A percentile compares a stretch with the other conserved stretches of the same genome.
These are phyloP conservation scores for Pristionchus mayeri DNA, from an alignment of 2,888 invertebrate species.

Conservation along the genomic window DNA sequence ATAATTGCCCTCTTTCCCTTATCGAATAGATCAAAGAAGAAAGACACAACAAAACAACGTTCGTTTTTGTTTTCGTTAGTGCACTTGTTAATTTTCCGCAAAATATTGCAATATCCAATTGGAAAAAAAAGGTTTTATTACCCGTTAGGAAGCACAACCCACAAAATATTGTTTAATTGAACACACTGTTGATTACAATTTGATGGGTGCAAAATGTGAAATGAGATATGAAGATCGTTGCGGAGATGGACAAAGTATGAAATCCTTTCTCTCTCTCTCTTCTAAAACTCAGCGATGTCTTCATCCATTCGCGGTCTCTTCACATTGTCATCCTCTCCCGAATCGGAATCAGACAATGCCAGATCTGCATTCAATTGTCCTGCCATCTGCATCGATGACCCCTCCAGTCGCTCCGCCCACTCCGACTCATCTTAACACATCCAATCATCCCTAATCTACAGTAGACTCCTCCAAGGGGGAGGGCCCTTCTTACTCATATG, in stretches of 20 bases:
- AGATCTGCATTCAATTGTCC: constrained; percentile 72
- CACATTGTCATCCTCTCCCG: constrained; percentile 61
- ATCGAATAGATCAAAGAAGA: not conserved
- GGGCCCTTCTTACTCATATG: constrained; percentile 16
- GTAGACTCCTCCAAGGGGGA: too few species aligned
- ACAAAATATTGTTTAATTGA: not conserved
- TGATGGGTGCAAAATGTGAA: not conserved
- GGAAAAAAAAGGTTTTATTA: not conserved
- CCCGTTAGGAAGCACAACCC: not conserved
- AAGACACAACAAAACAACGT: too few species aligned
- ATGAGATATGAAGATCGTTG: not conserved
- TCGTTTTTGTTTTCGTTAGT: too few species aligned
- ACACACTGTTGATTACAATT: not conserved
- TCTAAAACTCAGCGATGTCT: constrained; percentile 40
- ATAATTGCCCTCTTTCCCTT: not conserved
- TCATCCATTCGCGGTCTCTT: constrained; percentile 60
- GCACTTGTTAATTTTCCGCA: not conserved
- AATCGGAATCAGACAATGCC: constrained; percentile 73
- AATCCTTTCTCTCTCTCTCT: not conserved
- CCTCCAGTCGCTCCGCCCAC: constrained; percentile 32
- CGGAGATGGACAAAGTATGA: not conserved
- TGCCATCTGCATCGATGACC: constrained; percentile 12
- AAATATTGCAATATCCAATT: not conserved
- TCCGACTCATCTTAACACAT: constrained; percentile 33
- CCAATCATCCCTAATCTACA: not conserved